A percentile compares a stretch with the other conserved stretches of the same genome.
Conservation (phyloP, 2,797 vertebrate genomes). For the Catamblyrhynchus diadema region DNA sequence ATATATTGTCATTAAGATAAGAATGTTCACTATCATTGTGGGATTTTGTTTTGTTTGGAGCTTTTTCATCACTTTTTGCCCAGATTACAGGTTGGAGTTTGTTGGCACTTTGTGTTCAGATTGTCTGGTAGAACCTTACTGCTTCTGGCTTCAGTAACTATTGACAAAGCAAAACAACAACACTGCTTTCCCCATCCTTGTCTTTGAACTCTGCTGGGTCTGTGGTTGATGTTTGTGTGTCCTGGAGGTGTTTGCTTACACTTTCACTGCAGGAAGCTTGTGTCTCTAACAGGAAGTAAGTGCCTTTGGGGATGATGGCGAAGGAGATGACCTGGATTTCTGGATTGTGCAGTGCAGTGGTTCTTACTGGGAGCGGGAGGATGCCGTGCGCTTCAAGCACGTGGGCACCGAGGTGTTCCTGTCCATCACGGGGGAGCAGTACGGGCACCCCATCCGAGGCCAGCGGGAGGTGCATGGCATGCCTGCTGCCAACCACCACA, state of each 20-base stretch:
- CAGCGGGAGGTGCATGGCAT: slow-evolving; percentile 93
- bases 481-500: slow-evolving; percentile 82
- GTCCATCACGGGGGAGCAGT: slow-evolving; percentile 93
- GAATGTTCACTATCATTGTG: not conserved
- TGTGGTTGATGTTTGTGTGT: not conserved
- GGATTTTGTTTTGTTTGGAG: not conserved
- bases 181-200: not conserved
- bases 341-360: slow-evolving; percentile 92
- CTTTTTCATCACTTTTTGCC: not conserved
- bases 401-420: slow-evolving; percentile 88
- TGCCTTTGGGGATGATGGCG: slow-evolving; percentile 93
- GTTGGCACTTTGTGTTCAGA: not conserved
- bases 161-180: not conserved
- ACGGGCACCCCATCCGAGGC: slow-evolving; percentile 91
- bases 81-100: not conserved
- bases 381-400: slow-evolving; percentile 89
- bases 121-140: not conserved
- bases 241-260: not conserved
- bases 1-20: not conserved
- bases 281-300: slow-evolving; percentile 89
- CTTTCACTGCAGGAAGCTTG: slow-evolving; percentile 33
- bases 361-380: slow-evolving; percentile 87
- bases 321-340: slow-evolving; percentile 93
- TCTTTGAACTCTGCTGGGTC: not conserved
- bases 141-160: not conserved